Evolutionary conservation across 2,888 invertebrate genomes (phyloP).

Genomic region (Autographa gamma): DNA sequence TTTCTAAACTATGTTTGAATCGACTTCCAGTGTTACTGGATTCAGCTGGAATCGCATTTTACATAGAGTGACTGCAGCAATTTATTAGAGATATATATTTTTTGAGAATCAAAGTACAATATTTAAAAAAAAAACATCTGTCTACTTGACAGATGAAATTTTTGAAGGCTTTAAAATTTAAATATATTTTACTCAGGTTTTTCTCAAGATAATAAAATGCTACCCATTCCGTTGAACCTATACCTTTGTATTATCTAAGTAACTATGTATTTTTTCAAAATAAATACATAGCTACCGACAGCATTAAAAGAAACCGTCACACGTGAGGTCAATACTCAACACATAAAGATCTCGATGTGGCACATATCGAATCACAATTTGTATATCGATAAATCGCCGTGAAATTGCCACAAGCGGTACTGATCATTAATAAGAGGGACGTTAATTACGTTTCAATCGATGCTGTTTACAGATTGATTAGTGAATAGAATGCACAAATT

Average conservation of each 20-base stretch:
- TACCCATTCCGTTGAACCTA: no score
- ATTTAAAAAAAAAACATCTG: no score
- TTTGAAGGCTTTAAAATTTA: no score
- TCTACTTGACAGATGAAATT: no score
- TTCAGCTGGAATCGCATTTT: no score
- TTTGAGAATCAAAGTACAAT: no score
- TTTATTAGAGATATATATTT: background rate
- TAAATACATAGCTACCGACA: background rate
- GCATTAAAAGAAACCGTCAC: background rate
- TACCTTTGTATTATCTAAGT: no score
- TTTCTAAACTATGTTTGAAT: no score
- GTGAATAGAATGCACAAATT: slow-evolving; percentile 9
- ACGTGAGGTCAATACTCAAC: background rate
- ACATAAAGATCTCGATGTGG: slow-evolving; percentile 17
- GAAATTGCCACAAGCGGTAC: slow-evolving; percentile 31
- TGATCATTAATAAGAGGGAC: slow-evolving; percentile 26
- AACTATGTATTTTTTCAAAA: background rate
- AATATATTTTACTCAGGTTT: no score
- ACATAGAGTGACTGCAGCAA: no score
- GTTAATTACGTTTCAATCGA: slow-evolving; percentile 44
- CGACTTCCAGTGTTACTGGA: no score
- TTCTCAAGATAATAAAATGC: no score
- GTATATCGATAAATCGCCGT: slow-evolving; percentile 34
- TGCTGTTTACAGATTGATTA: slow-evolving; percentile 28
- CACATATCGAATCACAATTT: slow-evolving; percentile 29